A percentile compares a stretch with the other conserved stretches of the same genome.
Evolutionary conservation across 2,797 vertebrate species (phyloP).

Genomic region (Atherinosoma microstoma): DNA sequence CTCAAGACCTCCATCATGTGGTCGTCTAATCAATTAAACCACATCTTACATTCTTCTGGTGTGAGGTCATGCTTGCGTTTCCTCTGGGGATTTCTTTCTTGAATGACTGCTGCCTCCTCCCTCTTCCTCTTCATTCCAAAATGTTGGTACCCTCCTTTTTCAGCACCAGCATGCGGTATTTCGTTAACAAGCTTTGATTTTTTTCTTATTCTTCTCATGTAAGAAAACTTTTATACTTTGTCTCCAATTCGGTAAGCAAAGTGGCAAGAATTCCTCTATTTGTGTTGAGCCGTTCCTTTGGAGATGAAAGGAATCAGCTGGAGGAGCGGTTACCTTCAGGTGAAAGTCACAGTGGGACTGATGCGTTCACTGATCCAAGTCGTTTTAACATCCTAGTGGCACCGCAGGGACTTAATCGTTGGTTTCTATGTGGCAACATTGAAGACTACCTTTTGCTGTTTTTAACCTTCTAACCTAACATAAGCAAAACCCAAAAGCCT

Average conservation of each 20-base stretch:
- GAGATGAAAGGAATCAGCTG: background rate
- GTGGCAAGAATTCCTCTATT: background rate
- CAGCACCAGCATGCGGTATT: conserved; percentile 29
- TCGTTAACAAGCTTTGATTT: conserved; percentile 52
- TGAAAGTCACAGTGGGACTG: background rate
- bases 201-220: conserved; percentile 6
- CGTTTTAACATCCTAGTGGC: background rate
- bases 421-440: background rate
- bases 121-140: conserved; percentile 25
- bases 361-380: background rate
- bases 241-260: conserved; percentile 5
- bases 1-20: conserved; percentile 67
- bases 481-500: background rate
- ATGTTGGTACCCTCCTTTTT: conserved; percentile 9
- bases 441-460: background rate
- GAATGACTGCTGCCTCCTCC: conserved; percentile 31
- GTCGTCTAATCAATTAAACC: conserved; percentile 85
- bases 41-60: conserved; percentile 86
- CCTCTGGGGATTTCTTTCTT: conserved; percentile 55
- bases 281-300: conserved; percentile 13
- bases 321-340: background rate
- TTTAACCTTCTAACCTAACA: background rate
- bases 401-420: background rate
- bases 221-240: conserved; percentile 13
- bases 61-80: conserved; percentile 84